Conservation (phyloP, 2,113 vertebrate species). For the Apeltes quadracus region DNA sequence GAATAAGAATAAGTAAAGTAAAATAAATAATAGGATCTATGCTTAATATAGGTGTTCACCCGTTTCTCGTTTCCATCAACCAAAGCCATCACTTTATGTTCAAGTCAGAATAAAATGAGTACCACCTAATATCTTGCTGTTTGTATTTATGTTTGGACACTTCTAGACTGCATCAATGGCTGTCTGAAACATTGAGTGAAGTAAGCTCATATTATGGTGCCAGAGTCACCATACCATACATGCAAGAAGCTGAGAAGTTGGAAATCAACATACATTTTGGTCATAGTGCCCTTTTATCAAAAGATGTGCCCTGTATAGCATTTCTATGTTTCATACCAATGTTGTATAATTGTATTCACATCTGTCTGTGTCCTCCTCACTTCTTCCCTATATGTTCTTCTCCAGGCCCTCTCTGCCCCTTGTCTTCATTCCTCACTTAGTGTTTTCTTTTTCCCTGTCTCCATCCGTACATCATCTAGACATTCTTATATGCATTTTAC, state of each 20-base stretch:
- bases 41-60: background rate
- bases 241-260: background rate
- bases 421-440: background rate
- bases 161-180: background rate
- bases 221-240: background rate
- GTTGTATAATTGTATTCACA: background rate
- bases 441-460: slow-evolving; percentile 1
- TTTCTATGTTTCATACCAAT: background rate
- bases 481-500: slow-evolving; percentile 49
- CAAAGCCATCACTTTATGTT: background rate
- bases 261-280: background rate
- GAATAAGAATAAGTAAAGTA: background rate
- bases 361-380: background rate
- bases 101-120: background rate
- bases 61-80: background rate
- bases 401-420: background rate
- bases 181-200: background rate
- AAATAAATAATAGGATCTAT: background rate
- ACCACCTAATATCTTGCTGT: background rate
- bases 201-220: background rate
- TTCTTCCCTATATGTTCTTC: background rate
- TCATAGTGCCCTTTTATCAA: too few relatives aligned
- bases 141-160: background rate
- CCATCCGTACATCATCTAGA: background rate
- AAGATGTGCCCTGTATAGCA: background rate